Conservation (phyloP, 1,140 invertebrate genomes). For the Brachionus asplanchnoidis region DNA sequence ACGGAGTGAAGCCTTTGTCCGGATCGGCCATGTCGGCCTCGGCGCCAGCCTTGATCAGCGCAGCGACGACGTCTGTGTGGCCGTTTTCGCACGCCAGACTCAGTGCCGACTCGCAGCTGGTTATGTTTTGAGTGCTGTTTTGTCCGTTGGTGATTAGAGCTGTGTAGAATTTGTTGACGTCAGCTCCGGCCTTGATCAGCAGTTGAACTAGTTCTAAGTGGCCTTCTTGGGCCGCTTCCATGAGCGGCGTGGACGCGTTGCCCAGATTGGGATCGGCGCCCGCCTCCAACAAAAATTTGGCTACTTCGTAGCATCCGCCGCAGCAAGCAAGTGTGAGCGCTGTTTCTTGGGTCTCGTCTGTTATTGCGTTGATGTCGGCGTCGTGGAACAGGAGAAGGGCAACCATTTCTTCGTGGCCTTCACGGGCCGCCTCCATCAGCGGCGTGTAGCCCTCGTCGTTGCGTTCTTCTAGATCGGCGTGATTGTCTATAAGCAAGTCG, state of each 20-base stretch:
- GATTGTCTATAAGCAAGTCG: slow-evolving; percentile 80
- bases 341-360: slow-evolving; percentile 93
- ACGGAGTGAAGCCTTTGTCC: slow-evolving; percentile 58
- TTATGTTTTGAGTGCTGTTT: slow-evolving; percentile 86
- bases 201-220: slow-evolving; percentile 79
- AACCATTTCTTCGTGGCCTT: slow-evolving; percentile 98
- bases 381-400: slow-evolving; percentile 83
- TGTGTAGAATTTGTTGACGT: slow-evolving; percentile 42
- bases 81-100: slow-evolving; percentile 59
- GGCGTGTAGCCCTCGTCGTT: slow-evolving; percentile 99
- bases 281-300: slow-evolving; percentile 87
- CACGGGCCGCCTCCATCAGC: slow-evolving; percentile 85
- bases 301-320: slow-evolving; percentile 93
- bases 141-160: slow-evolving; percentile 59
- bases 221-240: slow-evolving; percentile 96
- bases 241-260: slow-evolving; percentile 90
- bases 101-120: slow-evolving; percentile 64
- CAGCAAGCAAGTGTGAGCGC: slow-evolving; percentile 92
- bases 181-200: slow-evolving; percentile 51
- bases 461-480: slow-evolving; percentile 95
- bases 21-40: slow-evolving; percentile 57
- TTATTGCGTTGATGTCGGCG: slow-evolving; percentile 95
- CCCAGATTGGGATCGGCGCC: slow-evolving; percentile 80
- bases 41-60: slow-evolving; percentile 55
- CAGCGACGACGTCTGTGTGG: slow-evolving; percentile 56